Evolutionary conservation across 2,797 vertebrate species (phyloP).

Genomic region (Myripristis jacobus): DNA sequence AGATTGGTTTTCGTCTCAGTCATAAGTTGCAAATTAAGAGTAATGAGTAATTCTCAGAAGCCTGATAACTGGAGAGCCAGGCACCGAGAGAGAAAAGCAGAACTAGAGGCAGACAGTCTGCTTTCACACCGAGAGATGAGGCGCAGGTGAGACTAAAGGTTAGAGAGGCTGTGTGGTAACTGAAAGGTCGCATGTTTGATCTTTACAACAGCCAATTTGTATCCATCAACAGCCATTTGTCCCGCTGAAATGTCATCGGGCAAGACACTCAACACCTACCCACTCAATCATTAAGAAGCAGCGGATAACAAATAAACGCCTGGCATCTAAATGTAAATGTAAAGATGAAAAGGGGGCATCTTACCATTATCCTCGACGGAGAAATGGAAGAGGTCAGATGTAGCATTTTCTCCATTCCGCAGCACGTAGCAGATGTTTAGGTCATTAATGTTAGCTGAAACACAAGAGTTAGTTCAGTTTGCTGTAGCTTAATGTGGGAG

Average conservation of each 20-base stretch:
- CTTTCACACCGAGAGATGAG: no score
- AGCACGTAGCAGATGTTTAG: conserved; percentile 93
- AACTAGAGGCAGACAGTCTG: not conserved
- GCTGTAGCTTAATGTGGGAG: not conserved
- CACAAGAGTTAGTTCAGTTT: conserved; percentile 32
- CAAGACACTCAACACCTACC: conserved; percentile 7
- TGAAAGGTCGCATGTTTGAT: conserved; percentile 21
- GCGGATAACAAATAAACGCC: not conserved
- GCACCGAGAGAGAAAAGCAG: conserved; percentile 7
- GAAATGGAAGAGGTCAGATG: conserved; percentile 91
- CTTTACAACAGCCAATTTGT: conserved; percentile 27
- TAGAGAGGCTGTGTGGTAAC: not conserved
- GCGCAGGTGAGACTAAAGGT: conserved; percentile 1
- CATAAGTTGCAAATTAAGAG: conserved; percentile 6
- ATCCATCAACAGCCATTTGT: conserved; percentile 10
- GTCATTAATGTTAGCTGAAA: conserved; percentile 91
- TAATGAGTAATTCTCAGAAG: conserved; percentile 25
- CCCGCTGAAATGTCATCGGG: conserved; percentile 31
- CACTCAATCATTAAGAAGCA: not conserved
- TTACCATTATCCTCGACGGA: conserved; percentile 90
- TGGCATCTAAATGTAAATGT: not conserved
- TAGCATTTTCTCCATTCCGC: conserved; percentile 85
- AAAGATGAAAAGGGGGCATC: conserved; percentile 21
- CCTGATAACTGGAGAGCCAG: conserved; percentile 5
- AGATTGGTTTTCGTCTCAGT: conserved; percentile 7